Evolutionary conservation across 2,888 invertebrate species (phyloP).

Genomic region (Liodrosophila aerea): DNA sequence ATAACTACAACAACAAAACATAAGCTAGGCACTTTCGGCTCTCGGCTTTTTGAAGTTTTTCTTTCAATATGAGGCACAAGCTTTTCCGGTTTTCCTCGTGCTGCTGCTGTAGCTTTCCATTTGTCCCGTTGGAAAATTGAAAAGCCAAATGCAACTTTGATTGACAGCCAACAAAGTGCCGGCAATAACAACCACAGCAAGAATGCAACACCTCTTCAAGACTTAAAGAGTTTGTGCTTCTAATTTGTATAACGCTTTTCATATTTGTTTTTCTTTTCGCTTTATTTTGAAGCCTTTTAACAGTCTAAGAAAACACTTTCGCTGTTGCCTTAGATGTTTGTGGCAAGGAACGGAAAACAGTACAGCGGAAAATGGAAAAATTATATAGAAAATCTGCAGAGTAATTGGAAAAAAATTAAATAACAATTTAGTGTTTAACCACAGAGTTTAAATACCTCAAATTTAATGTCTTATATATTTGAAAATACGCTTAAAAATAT

Average conservation of each 20-base stretch:
- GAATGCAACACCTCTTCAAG: constrained; percentile 2
- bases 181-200: constrained; percentile 6
- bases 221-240: neutral
- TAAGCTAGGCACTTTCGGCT: constrained; percentile 41
- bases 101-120: constrained; percentile 25
- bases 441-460: no score
- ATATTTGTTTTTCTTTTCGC: neutral
- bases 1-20: constrained; percentile 23
- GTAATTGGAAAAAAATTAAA: no score
- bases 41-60: constrained; percentile 45
- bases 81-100: constrained; percentile 47
- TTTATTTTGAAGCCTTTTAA: constrained; percentile 4
- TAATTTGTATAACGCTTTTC: neutral
- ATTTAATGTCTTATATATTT: no score
- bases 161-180: constrained; percentile 47
- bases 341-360: no score
- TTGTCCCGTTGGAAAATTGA: constrained; percentile 37
- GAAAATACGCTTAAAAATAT: no score
- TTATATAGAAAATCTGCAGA: no score
- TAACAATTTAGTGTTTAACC: no score
- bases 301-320: no score
- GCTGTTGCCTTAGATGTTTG: no score
- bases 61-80: constrained; percentile 36
- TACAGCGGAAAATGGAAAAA: no score
- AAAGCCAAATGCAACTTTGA: constrained; percentile 63